Conservation (phyloP, 92 coral and sea anemone genomes). For the Anthopleura xanthogrammica region DNA sequence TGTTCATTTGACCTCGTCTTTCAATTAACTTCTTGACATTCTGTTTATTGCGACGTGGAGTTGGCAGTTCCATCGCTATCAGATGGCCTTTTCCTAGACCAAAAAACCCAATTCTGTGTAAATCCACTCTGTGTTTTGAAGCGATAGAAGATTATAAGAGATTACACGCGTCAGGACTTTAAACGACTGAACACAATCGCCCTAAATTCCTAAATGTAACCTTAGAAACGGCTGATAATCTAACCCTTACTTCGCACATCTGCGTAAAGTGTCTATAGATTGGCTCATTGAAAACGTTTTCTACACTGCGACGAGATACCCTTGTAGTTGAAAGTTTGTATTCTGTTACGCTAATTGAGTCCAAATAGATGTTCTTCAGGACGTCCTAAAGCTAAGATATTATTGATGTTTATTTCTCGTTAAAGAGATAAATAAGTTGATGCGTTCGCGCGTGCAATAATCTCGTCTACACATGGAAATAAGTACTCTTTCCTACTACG, state of each 20-base stretch:
- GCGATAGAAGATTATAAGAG: slow-evolving; percentile 11
- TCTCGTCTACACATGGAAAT: neutral
- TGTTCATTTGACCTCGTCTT: slow-evolving; percentile 42
- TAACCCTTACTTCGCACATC: neutral
- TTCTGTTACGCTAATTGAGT: slow-evolving; percentile 16
- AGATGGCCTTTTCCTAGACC: neutral
- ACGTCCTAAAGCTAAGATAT: neutral
- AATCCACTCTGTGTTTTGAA: slow-evolving; percentile 11
- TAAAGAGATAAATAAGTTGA: neutral
- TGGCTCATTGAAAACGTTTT: slow-evolving; percentile 8
- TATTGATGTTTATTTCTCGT: slow-evolving; percentile 3
- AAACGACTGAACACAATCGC: neutral
- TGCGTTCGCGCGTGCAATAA: neutral
- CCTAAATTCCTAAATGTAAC: slow-evolving; percentile 2
- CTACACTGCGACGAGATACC: slow-evolving; percentile 4
- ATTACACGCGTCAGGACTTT: slow-evolving; percentile 4
- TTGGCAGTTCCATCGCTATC: neutral
- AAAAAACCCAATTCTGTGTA: neutral
- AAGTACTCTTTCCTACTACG: neutral
- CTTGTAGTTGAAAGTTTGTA: neutral
- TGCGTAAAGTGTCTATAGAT: slow-evolving; percentile 18
- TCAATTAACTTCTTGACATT: slow-evolving; percentile 31
- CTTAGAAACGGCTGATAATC: neutral
- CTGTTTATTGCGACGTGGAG: neutral
- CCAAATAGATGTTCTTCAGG: slow-evolving; percentile 10